Conservation (phyloP, 2,888 invertebrate species). For the Agrochola litura region DNA sequence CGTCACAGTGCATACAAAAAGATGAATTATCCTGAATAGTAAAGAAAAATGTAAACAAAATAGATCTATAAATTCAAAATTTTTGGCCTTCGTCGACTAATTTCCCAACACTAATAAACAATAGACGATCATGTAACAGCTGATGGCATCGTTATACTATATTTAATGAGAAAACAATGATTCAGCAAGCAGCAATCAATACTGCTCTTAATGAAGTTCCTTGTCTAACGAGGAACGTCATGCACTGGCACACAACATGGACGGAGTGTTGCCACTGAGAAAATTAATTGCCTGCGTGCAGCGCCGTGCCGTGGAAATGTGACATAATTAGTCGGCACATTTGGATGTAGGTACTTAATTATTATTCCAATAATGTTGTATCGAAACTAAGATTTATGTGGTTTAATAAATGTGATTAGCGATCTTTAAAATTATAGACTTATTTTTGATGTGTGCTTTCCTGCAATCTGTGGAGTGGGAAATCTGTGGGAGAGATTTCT, state of each 20-base stretch:
- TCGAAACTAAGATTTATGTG: constrained; percentile 11
- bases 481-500: no score
- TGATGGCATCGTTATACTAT: constrained; percentile 42
- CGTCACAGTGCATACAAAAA: no score
- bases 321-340: constrained; percentile 24
- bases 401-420: not conserved
- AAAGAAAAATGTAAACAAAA: no score
- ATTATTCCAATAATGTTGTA: constrained; percentile 9
- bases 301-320: constrained; percentile 12
- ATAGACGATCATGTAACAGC: not conserved
- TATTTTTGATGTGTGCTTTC: not conserved
- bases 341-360: not conserved
- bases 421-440: not conserved
- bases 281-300: constrained; percentile 52
- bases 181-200: constrained; percentile 55
- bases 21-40: no score
- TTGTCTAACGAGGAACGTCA: constrained; percentile 54
- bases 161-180: constrained; percentile 57
- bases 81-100: not conserved
- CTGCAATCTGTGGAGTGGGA: no score
- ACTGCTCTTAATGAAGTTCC: constrained; percentile 53
- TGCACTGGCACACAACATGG: constrained; percentile 43
- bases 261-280: constrained; percentile 37
- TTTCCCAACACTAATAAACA: not conserved
- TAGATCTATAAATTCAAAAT: not conserved